Evolutionary conservation across 2,113 vertebrate species (phyloP).

Genomic region (Alexandromys fortis): DNA sequence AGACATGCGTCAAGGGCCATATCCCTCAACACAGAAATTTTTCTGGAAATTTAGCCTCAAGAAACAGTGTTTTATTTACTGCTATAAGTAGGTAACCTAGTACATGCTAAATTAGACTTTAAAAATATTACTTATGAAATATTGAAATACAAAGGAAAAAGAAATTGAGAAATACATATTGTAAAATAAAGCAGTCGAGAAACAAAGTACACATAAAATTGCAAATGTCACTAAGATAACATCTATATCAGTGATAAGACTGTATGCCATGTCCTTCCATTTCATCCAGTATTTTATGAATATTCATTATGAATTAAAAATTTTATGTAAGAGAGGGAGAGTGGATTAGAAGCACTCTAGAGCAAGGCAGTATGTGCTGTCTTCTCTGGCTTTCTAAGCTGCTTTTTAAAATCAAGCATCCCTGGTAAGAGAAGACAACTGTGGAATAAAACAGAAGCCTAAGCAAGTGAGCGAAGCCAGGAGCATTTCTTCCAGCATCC

Average conservation of each 20-base stretch:
- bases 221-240: neutral
- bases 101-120: neutral
- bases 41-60: slow-evolving; percentile 40
- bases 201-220: neutral
- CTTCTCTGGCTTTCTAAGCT: neutral
- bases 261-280: neutral
- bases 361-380: neutral
- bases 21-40: neutral
- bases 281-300: slow-evolving; percentile 9
- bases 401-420: neutral
- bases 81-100: neutral
- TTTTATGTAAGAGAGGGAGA: neutral
- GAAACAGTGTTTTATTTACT: neutral
- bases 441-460: neutral
- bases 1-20: neutral
- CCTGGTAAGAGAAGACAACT: neutral
- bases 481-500: neutral
- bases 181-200: neutral
- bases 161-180: neutral
- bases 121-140: neutral
- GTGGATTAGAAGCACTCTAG: neutral
- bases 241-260: neutral
- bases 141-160: neutral
- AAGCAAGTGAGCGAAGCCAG: neutral
- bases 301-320: neutral